Evolutionary conservation across 2,888 invertebrate species (phyloP), one percentile per base, ranked within the genome.

Genomic region (Acleris literana): DNA sequence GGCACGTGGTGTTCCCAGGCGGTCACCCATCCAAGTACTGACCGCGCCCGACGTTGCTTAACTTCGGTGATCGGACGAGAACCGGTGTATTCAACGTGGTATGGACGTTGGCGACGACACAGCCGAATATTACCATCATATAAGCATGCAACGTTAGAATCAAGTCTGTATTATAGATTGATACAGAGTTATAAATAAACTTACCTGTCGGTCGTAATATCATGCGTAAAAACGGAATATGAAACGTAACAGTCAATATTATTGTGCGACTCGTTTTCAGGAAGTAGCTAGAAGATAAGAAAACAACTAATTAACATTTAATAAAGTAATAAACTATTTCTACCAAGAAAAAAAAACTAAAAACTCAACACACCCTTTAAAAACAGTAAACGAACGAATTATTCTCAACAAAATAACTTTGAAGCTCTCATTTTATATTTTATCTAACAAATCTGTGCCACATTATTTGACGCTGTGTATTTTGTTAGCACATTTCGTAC

Each of bases 131-230:
- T 44, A 4, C n/a, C 17, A 61, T 29, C 13, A 48, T 60, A 54
- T 33, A 58, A 5, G 11, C 5, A 53, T 4, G 39, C 39, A 39
- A 39, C 3, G 13, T 13, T 39, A 39, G 13, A 39, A 39, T 13
- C 4, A 13, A 13, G 13, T 39, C 33, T 13, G 3, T 3, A 39
- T 39, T 3, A 33, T 3, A 33, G 11, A 13, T 39, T 13, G 13
- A 39, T 13, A 39, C 39, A 13, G 33, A 9, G 39, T 39, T 39
- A 4, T 1, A 13, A 53, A 44, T n/a, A 25, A 54, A 69, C 69
- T 72, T 72, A 90, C 92, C 90, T 86, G 69, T 92, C 92, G 0
- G 92, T 92, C 81, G 83, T 88, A 25, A 92, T 85, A 25, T 83
- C 81, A 71, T 92, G 89, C 2, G 89, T 90, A 64, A 92, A 92